Evolutionary conservation across 2,888 invertebrate genomes (phyloP).

Genomic region (Thysanoteuthis rhombus): DNA sequence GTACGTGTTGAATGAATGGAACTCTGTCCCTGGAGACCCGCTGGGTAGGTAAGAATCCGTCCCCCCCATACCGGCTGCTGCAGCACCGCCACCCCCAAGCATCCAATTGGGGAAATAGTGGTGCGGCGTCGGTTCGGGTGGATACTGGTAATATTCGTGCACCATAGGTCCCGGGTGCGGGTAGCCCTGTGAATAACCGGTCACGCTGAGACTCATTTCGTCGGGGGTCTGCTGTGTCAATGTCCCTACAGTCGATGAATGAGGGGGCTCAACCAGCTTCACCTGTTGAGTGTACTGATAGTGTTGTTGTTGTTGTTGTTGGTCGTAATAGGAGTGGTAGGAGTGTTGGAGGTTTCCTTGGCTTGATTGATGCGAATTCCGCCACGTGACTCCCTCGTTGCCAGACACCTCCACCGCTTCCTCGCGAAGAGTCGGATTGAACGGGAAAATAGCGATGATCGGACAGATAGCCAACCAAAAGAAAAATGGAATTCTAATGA

Average conservation of each 20-base stretch:
- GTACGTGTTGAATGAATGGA: constrained; percentile 40
- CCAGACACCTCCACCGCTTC: not conserved
- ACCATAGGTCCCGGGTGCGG: constrained; percentile 55
- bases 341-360: not conserved
- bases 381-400: not conserved
- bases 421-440: not conserved
- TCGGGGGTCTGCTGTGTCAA: not conserved
- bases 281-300: not conserved
- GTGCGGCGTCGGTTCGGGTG: constrained; percentile 42
- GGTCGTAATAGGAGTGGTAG: not conserved
- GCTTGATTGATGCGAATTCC: not conserved
- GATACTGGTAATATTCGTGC: constrained; percentile 53
- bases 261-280: not conserved
- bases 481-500: not conserved
- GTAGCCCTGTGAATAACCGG: constrained; percentile 57
- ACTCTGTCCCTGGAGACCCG: constrained; percentile 25
- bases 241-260: not conserved
- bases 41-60: constrained; percentile 39
- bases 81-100: constrained; percentile 45
- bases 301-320: not conserved
- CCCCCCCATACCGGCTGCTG: constrained; percentile 40
- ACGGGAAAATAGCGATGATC: not conserved
- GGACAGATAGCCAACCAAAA: not conserved
- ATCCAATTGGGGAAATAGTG: constrained; percentile 59
- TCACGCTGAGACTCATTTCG: constrained; percentile 60